Conservation (phyloP, 2,113 vertebrate genomes). For the Macrotus californicus region DNA sequence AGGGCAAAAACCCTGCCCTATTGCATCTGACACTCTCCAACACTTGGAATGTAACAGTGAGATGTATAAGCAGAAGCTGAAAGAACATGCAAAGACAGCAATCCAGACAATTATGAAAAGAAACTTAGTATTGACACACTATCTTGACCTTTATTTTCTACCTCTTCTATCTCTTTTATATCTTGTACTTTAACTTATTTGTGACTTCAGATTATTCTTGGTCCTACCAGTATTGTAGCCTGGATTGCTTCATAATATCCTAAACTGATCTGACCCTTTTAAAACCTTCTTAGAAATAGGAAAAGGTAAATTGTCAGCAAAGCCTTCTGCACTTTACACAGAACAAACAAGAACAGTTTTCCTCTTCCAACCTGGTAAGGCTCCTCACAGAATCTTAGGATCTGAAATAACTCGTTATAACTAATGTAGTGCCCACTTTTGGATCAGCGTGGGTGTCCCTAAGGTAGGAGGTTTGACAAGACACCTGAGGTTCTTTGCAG, state of each 20-base stretch:
- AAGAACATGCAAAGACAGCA: conserved; percentile 5
- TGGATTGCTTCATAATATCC: neutral
- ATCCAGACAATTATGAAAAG: neutral
- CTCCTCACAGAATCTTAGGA: neutral
- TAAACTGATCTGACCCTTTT: neutral
- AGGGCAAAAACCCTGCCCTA: neutral
- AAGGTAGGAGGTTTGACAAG: neutral
- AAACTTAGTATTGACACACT: neutral
- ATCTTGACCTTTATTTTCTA: neutral
- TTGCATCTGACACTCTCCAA: neutral
- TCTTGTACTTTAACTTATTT: conserved; percentile 1
- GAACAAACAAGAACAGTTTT: conserved; percentile 11
- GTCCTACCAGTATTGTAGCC: neutral
- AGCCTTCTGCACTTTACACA: neutral
- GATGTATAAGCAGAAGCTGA: neutral
- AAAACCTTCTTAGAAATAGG: neutral
- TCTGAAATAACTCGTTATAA: neutral
- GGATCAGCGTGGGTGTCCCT: neutral
- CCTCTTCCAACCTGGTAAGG: neutral
- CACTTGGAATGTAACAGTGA: neutral
- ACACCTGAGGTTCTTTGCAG: conserved; percentile 4
- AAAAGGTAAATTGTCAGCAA: neutral
- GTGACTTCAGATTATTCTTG: neutral
- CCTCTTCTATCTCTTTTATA: neutral
- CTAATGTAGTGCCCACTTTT: neutral